phyloP scores from a whole-genome alignment of 2,113 vertebrate species.

The Sterna hirundo region DNA sequence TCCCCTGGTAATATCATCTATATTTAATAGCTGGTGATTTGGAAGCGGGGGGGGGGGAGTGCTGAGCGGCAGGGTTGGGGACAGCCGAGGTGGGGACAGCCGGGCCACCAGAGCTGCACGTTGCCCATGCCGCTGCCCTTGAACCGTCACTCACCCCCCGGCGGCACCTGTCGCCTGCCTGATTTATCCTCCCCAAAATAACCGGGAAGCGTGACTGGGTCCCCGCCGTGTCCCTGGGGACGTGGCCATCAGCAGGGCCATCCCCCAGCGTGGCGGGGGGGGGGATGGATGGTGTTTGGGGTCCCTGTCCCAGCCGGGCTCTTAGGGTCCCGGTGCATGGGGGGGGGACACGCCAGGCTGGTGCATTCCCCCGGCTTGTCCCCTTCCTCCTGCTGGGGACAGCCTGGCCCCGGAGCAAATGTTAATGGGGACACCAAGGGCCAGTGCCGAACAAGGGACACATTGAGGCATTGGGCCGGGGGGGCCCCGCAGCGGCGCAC shows the following conservation, averaged over 20 bases:
- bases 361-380: neutral
- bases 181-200: conserved; percentile 72
- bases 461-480: conserved; percentile 30
- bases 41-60: neutral
- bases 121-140: conserved; percentile 63
- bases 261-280: no score
- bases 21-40: conserved; percentile 60
- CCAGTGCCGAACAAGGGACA: conserved; percentile 38
- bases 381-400: neutral
- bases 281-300: neutral
- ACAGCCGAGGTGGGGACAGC: neutral
- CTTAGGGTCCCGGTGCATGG: rapidly evolving
- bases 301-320: rapidly evolving
- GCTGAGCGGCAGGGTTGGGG: neutral
- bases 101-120: neutral
- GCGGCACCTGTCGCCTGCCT: conserved; percentile 56
- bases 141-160: conserved; percentile 51
- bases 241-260: neutral
- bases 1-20: conserved; percentile 47
- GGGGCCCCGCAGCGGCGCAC: neutral
- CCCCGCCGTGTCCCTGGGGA: neutral
- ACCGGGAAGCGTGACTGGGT: conserved; percentile 40
- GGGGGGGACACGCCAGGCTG: neutral
- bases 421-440: neutral
- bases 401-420: neutral